Percentiles rank a stretch among this genome's conserved stretches.
phyloP scores from a whole-genome alignment of 1,140 invertebrate species.

The Ceratosolen fusciceps region DNA sequence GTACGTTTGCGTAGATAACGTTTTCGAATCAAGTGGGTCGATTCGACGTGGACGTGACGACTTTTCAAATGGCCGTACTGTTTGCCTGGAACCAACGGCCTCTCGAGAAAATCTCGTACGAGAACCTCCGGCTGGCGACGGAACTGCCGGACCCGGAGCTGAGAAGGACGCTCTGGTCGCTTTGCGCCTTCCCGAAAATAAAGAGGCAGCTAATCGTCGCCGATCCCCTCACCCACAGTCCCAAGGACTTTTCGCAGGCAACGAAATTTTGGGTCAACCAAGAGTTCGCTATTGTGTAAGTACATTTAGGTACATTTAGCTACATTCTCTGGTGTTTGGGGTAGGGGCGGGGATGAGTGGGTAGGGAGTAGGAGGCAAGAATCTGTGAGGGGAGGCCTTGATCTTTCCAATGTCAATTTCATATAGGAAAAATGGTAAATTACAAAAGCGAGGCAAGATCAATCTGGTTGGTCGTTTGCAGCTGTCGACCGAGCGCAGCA shows the following conservation, averaged over 20 bases:
- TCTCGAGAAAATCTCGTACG: constrained; percentile 92
- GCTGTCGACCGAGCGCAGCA: constrained; percentile 93
- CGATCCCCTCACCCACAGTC: constrained; percentile 82
- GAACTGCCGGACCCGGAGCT: constrained; percentile 97
- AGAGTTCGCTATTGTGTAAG: constrained; percentile 89
- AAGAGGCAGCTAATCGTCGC: constrained; percentile 92
- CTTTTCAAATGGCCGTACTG: constrained; percentile 99
- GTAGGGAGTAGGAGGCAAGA: too few relatives aligned
- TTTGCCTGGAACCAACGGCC: constrained; percentile 99
- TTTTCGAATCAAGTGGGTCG: constrained; percentile 94
- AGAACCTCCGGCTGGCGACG: constrained; percentile 95
- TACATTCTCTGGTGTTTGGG: too few relatives aligned
- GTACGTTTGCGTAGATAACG: constrained; percentile 80
- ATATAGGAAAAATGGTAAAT: constrained; percentile 90
- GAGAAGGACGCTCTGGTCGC: constrained; percentile 95
- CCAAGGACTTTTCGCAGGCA: constrained; percentile 95
- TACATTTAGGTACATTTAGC: constrained; percentile 55
- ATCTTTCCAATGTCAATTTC: background rate
- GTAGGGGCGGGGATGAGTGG: too few relatives aligned
- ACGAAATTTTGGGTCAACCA: constrained; percentile 98
- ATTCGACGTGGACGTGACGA: constrained; percentile 98
- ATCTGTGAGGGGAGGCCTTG: too few relatives aligned
- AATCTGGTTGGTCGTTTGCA: constrained; percentile 96
- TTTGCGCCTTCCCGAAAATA: constrained; percentile 97
- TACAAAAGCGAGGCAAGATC: constrained; percentile 92